phyloP scores from a whole-genome alignment of 2,797 vertebrate species.

The Microctenopoma stevenorrisi region DNA sequence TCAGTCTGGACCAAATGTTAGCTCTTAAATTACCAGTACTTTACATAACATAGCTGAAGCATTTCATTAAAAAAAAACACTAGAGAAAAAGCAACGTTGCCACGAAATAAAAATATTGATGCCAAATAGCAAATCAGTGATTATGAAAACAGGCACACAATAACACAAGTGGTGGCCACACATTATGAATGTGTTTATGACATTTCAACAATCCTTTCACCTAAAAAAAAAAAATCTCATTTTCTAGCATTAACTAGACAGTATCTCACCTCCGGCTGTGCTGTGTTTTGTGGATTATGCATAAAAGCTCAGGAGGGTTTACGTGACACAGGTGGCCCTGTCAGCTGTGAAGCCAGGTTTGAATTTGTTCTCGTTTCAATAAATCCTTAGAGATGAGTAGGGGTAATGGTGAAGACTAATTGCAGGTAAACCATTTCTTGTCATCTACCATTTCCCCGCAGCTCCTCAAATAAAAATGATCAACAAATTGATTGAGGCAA shows the following conservation, averaged over 20 bases:
- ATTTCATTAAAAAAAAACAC: no score
- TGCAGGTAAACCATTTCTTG: slow-evolving; percentile 15
- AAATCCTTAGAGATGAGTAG: slow-evolving; percentile 39
- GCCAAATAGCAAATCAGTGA: no score
- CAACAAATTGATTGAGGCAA: slow-evolving; percentile 26
- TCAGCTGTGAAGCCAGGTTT: slow-evolving; percentile 24
- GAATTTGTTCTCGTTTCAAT: slow-evolving; percentile 36
- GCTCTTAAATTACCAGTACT: no score
- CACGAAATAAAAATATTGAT: no score
- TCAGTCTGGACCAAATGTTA: no score
- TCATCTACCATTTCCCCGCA: slow-evolving; percentile 9
- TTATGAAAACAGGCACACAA: no score
- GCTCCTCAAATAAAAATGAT: slow-evolving; percentile 38
- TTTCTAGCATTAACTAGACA: slow-evolving; percentile 48
- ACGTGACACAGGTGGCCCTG: slow-evolving; percentile 23
- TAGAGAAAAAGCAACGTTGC: no score
- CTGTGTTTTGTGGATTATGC: slow-evolving; percentile 54
- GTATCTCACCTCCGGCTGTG: slow-evolving; percentile 56
- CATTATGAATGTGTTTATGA: not conserved
- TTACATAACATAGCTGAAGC: no score
- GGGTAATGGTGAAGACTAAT: slow-evolving; percentile 36
- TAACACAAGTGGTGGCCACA: no score
- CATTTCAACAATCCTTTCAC: not conserved
- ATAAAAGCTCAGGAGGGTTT: slow-evolving; percentile 49
- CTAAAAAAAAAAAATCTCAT: slow-evolving; percentile 31